These are phyloP conservation scores for Boulengeromyrus knoepffleri DNA, from an alignment of 2,113 vertebrate species.

Conservation along the genomic window DNA sequence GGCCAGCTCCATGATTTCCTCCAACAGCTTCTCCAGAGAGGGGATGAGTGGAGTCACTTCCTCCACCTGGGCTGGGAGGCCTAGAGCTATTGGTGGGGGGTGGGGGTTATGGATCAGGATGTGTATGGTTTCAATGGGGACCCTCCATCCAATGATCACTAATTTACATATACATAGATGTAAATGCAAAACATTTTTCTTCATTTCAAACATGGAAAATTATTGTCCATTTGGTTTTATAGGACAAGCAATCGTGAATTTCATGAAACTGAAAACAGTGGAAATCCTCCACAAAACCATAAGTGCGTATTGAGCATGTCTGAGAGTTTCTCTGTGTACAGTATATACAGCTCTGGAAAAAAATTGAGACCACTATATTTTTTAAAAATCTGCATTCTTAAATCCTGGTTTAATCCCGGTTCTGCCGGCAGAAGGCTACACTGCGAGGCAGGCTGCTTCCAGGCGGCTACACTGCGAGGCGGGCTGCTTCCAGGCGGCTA, in stretches of 20 bases:
- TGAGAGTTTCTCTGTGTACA: too few species aligned
- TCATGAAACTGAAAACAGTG: neutral
- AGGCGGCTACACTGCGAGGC: too few species aligned
- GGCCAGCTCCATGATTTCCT: slow-evolving; percentile 85
- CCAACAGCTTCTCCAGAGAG: slow-evolving; percentile 78
- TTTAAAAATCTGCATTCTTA: too few species aligned
- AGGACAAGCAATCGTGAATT: neutral
- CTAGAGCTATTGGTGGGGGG: slow-evolving; percentile 54
- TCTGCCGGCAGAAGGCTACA: too few species aligned
- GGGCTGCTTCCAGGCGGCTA: too few species aligned
- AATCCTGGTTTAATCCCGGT: too few species aligned
- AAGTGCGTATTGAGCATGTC: too few species aligned
- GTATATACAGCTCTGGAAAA: neutral
- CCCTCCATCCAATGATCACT: neutral
- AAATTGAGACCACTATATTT: neutral
- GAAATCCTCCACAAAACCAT: neutral
- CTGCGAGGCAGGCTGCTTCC: too few species aligned
- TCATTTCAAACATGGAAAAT: too few species aligned
- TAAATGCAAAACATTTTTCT: neutral
- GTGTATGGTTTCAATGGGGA: neutral
- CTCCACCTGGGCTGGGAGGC: slow-evolving; percentile 69
- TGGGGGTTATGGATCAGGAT: neutral
- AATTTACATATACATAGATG: neutral
- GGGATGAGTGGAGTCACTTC: slow-evolving; percentile 81
- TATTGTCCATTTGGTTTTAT: neutral